These are phyloP conservation scores for Todiramphus chloris DNA, from an alignment of 2,113 vertebrate genomes.

Conservation along the genomic window DNA sequence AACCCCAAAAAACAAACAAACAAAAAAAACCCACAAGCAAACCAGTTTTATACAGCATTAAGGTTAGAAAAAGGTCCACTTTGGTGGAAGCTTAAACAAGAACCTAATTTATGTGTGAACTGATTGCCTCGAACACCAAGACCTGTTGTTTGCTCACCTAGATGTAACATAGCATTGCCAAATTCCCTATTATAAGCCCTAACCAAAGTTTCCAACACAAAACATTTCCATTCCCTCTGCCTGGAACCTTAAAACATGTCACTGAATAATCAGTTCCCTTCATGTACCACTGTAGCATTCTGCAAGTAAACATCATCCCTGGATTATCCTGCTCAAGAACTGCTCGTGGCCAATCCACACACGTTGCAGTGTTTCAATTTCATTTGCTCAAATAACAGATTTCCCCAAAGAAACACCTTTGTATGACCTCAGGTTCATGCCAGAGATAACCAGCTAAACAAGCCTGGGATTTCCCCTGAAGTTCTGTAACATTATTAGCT, in stretches of 20 bases:
- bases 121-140: not conserved
- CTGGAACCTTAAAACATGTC: not conserved
- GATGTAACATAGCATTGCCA: rapidly evolving
- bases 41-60: not conserved
- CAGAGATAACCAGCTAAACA: not conserved
- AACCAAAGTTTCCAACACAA: not conserved
- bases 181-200: not conserved
- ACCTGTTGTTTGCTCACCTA: not conserved
- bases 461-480: not conserved
- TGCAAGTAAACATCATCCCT: not conserved
- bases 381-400: not conserved
- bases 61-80: not conserved
- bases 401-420: not conserved
- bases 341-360: not conserved
- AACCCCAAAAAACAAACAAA: no score
- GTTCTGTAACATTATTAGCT: not conserved
- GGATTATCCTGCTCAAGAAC: not conserved
- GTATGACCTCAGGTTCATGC: not conserved
- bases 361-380: not conserved
- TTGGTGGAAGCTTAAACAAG: not conserved
- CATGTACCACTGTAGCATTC: not conserved
- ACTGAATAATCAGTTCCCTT: not conserved
- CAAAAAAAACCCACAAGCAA: no score
- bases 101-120: not conserved
- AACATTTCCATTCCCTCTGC: not conserved